phyloP scores from a whole-genome alignment of 2,888 invertebrate species.

The Sinopyrophorus schimmeli region DNA sequence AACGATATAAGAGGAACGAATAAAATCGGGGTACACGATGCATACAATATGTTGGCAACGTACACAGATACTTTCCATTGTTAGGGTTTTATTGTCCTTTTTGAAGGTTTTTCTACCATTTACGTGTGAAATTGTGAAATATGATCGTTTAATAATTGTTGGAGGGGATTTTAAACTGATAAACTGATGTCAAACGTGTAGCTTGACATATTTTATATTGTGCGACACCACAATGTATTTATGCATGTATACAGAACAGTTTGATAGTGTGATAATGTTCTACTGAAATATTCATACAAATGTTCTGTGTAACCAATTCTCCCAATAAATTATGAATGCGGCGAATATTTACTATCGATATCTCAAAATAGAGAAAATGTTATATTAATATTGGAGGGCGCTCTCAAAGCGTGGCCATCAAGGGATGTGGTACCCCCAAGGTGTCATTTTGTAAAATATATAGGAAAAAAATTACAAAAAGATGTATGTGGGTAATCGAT shows the following conservation, averaged over 20 bases:
- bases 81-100: constrained; percentile 7
- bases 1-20: background rate
- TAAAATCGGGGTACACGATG: constrained; percentile 3
- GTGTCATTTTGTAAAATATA: no score
- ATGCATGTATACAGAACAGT: no score
- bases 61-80: constrained; percentile 6
- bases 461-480: no score
- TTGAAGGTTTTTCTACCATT: constrained; percentile 3
- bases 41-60: constrained; percentile 4
- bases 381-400: no score
- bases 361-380: no score
- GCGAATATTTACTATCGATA: no score
- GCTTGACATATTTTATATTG: constrained; percentile 11
- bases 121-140: constrained; percentile 12
- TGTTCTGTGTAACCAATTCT: background rate
- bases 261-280: background rate
- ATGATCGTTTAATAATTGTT: constrained; percentile 5
- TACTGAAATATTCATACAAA: background rate
- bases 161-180: constrained; percentile 2
- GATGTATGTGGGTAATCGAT: no score
- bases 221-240: constrained; percentile 4
- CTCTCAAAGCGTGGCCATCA: no score
- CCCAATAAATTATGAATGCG: no score
- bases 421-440: no score
- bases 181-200: constrained; percentile 9